Conservation (phyloP, 2,888 invertebrate genomes). For the Subacronicta megacephala region DNA sequence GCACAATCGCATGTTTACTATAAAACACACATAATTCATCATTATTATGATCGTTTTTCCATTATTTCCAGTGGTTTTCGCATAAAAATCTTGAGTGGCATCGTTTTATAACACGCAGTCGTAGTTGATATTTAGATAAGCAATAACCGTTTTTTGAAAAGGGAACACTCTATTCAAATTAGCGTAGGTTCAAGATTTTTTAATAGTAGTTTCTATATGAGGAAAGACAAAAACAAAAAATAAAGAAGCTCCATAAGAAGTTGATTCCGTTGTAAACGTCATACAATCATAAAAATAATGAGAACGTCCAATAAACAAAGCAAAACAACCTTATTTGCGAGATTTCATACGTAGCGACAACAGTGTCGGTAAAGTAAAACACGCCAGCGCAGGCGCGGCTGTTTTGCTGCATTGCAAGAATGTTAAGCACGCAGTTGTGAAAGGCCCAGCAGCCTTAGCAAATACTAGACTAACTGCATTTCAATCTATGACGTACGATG, state of each 20-base stretch:
- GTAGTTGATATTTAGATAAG: background rate
- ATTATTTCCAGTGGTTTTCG: conserved; percentile 2
- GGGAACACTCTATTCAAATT: background rate
- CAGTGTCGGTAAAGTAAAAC: conserved; percentile 24
- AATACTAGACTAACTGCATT: conserved; percentile 64
- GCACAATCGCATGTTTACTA: conserved; percentile 41
- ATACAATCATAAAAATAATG: background rate
- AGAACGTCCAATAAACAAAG: background rate
- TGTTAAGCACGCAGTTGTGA: conserved; percentile 71
- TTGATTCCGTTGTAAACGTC: background rate
- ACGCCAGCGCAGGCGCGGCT: conserved; percentile 39
- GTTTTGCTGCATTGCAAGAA: conserved; percentile 60
- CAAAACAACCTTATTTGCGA: background rate
- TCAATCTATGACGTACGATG: conserved; percentile 55
- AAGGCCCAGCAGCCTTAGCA: conserved; percentile 64
- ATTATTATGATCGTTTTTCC: conserved; percentile 9
- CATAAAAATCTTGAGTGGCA: background rate
- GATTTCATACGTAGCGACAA: background rate
- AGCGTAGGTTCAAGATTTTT: no score
- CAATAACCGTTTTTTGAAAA: no score
- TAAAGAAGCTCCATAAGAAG: background rate
- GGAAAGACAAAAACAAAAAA: no score
- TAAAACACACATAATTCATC: conserved; percentile 18
- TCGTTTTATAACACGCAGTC: background rate
- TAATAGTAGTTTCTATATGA: no score